Conservation (phyloP, 1,140 invertebrate species). For the Aricia agestis region DNA sequence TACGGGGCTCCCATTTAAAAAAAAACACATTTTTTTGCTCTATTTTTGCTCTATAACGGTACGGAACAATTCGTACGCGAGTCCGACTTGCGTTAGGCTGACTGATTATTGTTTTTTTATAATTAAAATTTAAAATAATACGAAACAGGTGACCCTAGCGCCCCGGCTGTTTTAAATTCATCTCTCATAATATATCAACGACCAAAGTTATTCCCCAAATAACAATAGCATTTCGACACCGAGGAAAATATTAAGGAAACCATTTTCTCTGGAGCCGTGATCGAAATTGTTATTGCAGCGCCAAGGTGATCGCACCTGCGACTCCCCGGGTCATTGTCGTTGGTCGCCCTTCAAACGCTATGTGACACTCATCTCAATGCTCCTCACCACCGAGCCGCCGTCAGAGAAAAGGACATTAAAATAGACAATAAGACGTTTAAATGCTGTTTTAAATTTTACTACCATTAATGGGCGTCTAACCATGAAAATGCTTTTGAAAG, state of each 20-base stretch:
- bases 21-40: no score
- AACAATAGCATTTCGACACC: conserved; percentile 13
- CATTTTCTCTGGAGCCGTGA: conserved; percentile 3
- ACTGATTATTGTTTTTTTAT: not conserved
- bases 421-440: no score
- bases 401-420: not conserved
- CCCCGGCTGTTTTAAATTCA: conserved; percentile 8
- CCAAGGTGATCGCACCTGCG: not conserved
- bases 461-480: no score
- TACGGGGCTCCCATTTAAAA: no score
- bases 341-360: not conserved
- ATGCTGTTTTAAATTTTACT: no score
- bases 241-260: conserved; percentile 15
- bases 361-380: not conserved
- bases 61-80: no score
- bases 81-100: no score
- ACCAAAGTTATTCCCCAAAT: not conserved
- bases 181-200: not conserved
- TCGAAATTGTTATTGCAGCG: conserved; percentile 7
- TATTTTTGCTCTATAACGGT: no score
- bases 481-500: no score
- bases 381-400: no score
- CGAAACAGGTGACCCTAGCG: not conserved
- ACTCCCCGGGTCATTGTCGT: not conserved
- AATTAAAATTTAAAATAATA: not conserved